Percentiles rank a stretch among this genome's conserved stretches.
phyloP scores from a whole-genome alignment of 2,113 vertebrate species.

The Erythrocercus mccallii region DNA sequence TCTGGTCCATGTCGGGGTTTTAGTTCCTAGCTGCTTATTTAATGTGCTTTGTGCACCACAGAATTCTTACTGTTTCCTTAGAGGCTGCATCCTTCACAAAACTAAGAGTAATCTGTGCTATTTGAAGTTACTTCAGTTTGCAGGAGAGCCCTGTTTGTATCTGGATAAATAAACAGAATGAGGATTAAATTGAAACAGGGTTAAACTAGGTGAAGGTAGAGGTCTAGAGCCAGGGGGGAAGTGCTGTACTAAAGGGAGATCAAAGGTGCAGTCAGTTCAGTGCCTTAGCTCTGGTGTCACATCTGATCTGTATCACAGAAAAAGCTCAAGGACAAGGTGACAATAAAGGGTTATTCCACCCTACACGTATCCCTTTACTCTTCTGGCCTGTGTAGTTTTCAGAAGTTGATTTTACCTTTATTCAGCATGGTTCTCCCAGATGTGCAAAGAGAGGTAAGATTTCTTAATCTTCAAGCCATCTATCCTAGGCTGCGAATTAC shows the following conservation, averaged over 20 bases:
- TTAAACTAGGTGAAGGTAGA: background rate
- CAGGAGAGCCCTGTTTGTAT: background rate
- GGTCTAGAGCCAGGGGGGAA: background rate
- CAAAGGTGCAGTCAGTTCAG: background rate
- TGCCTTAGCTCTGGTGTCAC: background rate
- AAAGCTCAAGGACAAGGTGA: background rate
- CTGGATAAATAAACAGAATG: background rate
- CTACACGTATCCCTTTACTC: accelerated
- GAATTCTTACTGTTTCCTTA: background rate
- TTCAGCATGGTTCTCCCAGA: background rate
- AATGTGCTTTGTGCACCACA: background rate
- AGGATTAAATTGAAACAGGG: background rate
- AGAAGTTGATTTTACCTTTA: background rate
- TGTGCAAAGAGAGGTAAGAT: background rate
- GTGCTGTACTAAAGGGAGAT: background rate
- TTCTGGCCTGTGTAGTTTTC: background rate
- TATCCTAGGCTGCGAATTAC: background rate
- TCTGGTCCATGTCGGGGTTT: background rate
- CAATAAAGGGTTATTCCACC: background rate
- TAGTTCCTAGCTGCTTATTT: background rate
- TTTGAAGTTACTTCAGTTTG: background rate
- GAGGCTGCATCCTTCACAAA: background rate
- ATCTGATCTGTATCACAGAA: background rate
- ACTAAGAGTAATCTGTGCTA: background rate
- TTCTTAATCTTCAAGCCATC: background rate